Evolutionary conservation across 2,888 invertebrate species (phyloP).

Genomic region (Flexamia atlantica): DNA sequence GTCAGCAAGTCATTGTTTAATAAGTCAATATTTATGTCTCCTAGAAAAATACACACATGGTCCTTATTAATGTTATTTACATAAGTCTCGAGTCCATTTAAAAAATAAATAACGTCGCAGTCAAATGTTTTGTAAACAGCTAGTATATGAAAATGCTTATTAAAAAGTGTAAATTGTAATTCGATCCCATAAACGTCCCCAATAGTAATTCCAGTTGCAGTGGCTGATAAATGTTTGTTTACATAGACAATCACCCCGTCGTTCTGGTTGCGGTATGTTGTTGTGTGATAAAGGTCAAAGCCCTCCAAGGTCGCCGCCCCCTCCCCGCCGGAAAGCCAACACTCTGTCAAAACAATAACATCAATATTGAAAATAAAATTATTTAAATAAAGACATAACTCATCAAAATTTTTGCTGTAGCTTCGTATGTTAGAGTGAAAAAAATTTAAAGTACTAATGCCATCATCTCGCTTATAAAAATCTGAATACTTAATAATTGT

Average conservation of each 20-base stretch:
- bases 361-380: not conserved
- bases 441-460: not conserved
- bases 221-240: not conserved
- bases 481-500: not conserved
- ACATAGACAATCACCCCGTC: not conserved
- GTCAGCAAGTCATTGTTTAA: constrained; percentile 11
- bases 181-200: not conserved
- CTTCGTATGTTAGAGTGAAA: not conserved
- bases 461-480: not conserved
- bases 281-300: not conserved
- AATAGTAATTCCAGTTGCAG: not conserved
- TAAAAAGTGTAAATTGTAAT: not conserved
- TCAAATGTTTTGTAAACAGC: not conserved
- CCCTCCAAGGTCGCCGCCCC: not conserved
- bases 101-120: not conserved
- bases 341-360: not conserved
- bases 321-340: not conserved
- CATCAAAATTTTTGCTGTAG: not conserved
- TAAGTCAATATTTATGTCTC: constrained; percentile 33
- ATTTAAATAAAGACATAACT: not conserved
- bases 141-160: not conserved
- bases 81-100: not conserved
- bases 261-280: not conserved
- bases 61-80: not conserved
- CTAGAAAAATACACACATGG: not conserved